These are phyloP conservation scores for Numida meleagris DNA, from an alignment of 2,113 vertebrate genomes.

Conservation along the genomic window DNA sequence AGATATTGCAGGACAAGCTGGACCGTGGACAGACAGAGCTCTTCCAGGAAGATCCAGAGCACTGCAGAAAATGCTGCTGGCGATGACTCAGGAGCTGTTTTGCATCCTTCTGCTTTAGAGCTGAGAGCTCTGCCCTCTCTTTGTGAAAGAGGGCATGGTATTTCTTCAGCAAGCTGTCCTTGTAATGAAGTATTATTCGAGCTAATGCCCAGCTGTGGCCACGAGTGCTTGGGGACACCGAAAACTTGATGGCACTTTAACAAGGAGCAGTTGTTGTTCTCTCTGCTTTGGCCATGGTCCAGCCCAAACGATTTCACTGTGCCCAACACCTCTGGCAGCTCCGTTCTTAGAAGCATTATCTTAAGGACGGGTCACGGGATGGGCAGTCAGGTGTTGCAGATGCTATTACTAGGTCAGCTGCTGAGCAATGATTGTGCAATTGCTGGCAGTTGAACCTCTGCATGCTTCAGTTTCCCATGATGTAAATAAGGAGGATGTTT, in stretches of 20 bases:
- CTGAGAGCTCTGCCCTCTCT: not conserved
- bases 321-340: not conserved
- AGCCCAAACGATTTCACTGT: not conserved
- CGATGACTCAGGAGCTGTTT: not conserved
- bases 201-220: not conserved
- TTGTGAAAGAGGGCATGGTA: accelerated
- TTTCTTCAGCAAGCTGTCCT: not conserved
- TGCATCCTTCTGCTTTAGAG: not conserved
- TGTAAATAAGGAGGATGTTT: not conserved
- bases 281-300: not conserved
- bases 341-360: not conserved
- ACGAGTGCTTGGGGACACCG: not conserved
- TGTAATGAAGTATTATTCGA: accelerated
- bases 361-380: not conserved
- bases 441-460: not conserved
- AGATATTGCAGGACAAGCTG: not conserved
- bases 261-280: not conserved
- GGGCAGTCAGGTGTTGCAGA: not conserved
- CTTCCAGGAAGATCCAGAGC: not conserved
- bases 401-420: not conserved
- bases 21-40: not conserved
- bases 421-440: not conserved
- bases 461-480: not conserved
- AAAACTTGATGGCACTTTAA: not conserved
- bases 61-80: not conserved